These are phyloP conservation scores for Brachylomia viminalis DNA, from an alignment of 2,888 invertebrate genomes.

Conservation along the genomic window DNA sequence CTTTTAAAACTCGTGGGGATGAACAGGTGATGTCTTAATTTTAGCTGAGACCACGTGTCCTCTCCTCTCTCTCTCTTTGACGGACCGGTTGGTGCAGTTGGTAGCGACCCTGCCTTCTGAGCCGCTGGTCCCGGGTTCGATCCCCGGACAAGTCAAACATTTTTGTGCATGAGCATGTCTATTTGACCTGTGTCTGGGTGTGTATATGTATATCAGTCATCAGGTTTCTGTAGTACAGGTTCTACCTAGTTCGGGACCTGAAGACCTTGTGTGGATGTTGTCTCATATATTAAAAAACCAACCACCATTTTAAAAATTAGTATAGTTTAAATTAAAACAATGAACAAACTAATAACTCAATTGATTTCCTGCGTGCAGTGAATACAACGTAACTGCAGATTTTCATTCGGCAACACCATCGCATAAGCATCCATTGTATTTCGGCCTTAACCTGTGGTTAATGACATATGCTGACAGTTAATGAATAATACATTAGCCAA, in stretches of 20 bases:
- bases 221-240: too few species aligned
- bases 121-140: too few species aligned
- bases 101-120: too few species aligned
- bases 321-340: background rate
- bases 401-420: slow-evolving; percentile 20
- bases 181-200: too few species aligned
- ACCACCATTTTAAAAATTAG: background rate
- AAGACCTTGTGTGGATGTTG: too few species aligned
- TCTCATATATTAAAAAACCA: background rate
- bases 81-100: too few species aligned
- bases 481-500: slow-evolving; percentile 48
- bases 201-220: too few species aligned
- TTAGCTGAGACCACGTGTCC: background rate
- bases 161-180: too few species aligned
- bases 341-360: slow-evolving; percentile 14
- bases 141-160: too few species aligned
- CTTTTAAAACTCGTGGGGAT: background rate
- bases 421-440: slow-evolving; percentile 55
- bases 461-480: slow-evolving; percentile 38
- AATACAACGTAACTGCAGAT: slow-evolving; percentile 9
- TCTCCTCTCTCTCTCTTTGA: too few species aligned
- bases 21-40: background rate
- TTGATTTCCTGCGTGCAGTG: slow-evolving; percentile 19
- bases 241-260: too few species aligned
- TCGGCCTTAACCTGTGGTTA: slow-evolving; percentile 62